phyloP scores from a whole-genome alignment of 2,113 vertebrate genomes.

The Tympanuchus pallidicinctus region DNA sequence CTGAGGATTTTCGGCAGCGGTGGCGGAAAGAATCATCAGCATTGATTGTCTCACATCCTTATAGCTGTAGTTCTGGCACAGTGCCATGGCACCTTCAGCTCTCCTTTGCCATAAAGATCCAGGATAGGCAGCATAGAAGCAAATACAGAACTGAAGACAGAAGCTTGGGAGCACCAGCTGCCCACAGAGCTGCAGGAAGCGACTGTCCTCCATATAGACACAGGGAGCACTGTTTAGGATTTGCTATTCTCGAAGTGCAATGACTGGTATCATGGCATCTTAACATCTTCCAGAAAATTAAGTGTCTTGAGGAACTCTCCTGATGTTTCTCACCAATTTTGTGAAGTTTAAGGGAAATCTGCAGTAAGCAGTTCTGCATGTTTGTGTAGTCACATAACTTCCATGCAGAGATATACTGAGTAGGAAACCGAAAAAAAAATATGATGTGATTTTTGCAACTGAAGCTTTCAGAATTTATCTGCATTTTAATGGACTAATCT shows the following conservation, averaged over 20 bases:
- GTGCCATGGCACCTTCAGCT: not conserved
- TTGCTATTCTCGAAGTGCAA: not conserved
- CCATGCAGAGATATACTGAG: not conserved
- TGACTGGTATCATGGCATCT: not conserved
- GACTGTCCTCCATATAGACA: fast-evolving
- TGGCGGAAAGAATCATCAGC: not conserved
- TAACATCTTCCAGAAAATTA: not conserved
- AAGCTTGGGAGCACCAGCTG: not conserved
- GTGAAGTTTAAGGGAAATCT: not conserved
- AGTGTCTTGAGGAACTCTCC: not conserved
- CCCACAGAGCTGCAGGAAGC: not conserved
- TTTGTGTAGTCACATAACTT: not conserved
- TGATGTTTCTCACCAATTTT: not conserved
- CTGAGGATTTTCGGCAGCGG: not conserved
- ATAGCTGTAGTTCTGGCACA: not conserved
- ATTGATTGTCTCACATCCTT: not conserved
- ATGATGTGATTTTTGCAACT: not conserved
- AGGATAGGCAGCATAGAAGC: not conserved
- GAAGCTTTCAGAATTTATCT: not conserved
- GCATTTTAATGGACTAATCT: conserved; percentile 1
- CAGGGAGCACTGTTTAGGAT: fast-evolving
- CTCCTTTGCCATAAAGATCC: not conserved
- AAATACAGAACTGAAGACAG: not conserved
- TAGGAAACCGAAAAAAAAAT: not conserved
- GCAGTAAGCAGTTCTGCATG: not conserved